Evolutionary conservation across 2,113 vertebrate species (phyloP).

Genomic region (Pipa parva): DNA sequence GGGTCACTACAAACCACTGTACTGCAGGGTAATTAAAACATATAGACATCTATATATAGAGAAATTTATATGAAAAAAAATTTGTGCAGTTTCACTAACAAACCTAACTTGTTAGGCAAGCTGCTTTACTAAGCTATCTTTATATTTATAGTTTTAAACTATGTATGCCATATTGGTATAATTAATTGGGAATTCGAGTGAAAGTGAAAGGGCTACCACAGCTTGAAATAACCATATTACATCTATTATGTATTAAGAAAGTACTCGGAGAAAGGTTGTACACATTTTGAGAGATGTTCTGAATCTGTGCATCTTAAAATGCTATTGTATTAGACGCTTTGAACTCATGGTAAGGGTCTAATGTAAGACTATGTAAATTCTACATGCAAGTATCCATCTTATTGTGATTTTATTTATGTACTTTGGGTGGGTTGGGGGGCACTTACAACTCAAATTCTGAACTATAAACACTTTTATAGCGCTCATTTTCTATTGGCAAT

Average conservation of each 20-base stretch:
- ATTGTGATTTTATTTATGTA: background rate
- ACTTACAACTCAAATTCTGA: no score
- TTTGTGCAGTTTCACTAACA: slow-evolving; percentile 7
- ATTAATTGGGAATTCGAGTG: slow-evolving; percentile 23
- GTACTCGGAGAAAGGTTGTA: slow-evolving; percentile 15
- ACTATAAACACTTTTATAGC: no score
- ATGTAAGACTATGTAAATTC: background rate
- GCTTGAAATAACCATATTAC: slow-evolving; percentile 25
- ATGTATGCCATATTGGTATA: slow-evolving; percentile 42
- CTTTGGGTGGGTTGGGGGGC: no score
- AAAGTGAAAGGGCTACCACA: slow-evolving; percentile 41
- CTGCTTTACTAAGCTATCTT: slow-evolving; percentile 18
- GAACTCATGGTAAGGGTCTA: background rate
- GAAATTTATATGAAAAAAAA: background rate
- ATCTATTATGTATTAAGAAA: slow-evolving; percentile 22
- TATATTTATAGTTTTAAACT: slow-evolving; percentile 37
- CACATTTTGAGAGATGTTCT: slow-evolving; percentile 1
- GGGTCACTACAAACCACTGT: slow-evolving; percentile 41
- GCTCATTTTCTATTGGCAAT: no score
- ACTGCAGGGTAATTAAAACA: slow-evolving; percentile 13
- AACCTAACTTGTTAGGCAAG: background rate
- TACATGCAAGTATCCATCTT: background rate
- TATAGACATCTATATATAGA: background rate
- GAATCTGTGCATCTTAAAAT: background rate
- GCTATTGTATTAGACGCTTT: background rate